phyloP scores from a whole-genome alignment of 1,140 invertebrate species.

The Euglossa dilemma region DNA sequence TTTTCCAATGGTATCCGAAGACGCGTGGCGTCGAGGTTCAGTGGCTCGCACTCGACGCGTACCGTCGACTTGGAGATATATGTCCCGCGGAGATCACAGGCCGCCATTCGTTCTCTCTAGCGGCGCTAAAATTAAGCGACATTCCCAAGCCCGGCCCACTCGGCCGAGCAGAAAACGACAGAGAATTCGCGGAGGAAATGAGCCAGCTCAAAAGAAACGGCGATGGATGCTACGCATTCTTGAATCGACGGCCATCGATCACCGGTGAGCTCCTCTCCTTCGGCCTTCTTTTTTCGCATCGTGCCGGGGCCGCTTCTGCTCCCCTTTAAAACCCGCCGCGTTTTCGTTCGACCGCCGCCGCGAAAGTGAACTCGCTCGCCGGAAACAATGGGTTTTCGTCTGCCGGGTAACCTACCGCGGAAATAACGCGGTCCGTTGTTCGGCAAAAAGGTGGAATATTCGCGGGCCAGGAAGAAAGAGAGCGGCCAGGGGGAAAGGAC shows the following conservation, averaged over 20 bases:
- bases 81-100: constrained; percentile 67
- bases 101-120: constrained; percentile 66
- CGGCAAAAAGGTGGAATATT: background rate
- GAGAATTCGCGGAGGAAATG: constrained; percentile 47
- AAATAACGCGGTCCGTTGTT: background rate
- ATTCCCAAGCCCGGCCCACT: constrained; percentile 38
- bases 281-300: background rate
- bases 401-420: background rate
- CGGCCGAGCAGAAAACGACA: constrained; percentile 35
- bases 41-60: constrained; percentile 65
- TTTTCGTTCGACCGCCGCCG: background rate
- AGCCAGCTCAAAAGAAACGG: constrained; percentile 40
- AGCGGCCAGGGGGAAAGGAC: no score
- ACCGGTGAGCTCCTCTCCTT: background rate
- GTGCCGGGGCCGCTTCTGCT: background rate
- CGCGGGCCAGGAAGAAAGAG: no score
- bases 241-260: constrained; percentile 51
- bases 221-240: constrained; percentile 43
- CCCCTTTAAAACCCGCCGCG: background rate
- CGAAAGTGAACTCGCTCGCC: background rate
- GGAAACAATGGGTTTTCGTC: background rate
- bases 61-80: constrained; percentile 68
- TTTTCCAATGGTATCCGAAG: constrained; percentile 59
- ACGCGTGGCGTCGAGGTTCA: constrained; percentile 66
- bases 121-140: constrained; percentile 71